Conservation (phyloP, 2,797 vertebrate species). For the Mormyrus proboscirostris region DNA sequence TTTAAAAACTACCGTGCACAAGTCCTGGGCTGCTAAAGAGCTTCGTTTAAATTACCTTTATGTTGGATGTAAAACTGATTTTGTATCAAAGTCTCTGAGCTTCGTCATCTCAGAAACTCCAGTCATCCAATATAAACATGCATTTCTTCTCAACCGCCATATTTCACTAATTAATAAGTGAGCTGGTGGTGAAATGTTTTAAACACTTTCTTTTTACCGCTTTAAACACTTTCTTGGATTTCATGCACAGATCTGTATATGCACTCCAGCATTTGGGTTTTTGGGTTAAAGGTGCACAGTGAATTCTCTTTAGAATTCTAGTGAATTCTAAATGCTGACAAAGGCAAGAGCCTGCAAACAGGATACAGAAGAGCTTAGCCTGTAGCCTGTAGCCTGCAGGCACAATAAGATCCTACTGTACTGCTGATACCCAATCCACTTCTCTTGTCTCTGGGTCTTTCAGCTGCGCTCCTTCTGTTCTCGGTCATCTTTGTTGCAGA, state of each 20-base stretch:
- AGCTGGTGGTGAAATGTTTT: not conserved
- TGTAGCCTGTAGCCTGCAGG: not conserved
- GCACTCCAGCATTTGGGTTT: not conserved
- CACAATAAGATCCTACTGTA: not conserved
- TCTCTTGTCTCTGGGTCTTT: not conserved
- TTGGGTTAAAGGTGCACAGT: not conserved
- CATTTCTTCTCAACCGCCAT: not conserved
- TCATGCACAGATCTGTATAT: not conserved
- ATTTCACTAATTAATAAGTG: not conserved
- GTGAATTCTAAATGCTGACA: not conserved
- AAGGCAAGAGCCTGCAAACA: not conserved
- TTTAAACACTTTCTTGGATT: not conserved
- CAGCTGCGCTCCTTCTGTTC: not conserved
- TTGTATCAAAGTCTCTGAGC: not conserved
- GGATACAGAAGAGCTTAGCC: not conserved
- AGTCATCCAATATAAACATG: not conserved
- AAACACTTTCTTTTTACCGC: not conserved
- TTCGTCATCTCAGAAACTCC: not conserved
- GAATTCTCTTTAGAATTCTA: not conserved
- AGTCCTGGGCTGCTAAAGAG: not conserved
- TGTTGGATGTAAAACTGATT: not conserved
- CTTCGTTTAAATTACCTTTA: not conserved
- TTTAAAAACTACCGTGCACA: not conserved
- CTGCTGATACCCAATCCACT: not conserved
- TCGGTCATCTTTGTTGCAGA: not conserved